phyloP scores from a whole-genome alignment of 2,113 vertebrate genomes.

The Nesospiza acunhae region DNA sequence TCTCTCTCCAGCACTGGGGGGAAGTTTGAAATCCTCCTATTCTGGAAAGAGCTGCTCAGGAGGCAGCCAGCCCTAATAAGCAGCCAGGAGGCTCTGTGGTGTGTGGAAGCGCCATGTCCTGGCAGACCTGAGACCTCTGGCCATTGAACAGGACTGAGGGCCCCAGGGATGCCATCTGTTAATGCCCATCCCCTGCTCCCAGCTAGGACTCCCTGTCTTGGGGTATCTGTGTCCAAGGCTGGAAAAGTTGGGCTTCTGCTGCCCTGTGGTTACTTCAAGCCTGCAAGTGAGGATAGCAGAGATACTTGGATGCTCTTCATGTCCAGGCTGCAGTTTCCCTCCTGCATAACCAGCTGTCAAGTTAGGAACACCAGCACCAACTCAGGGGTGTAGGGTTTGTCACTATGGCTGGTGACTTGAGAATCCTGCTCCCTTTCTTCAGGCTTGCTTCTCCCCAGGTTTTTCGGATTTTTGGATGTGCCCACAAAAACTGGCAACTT shows the following conservation, averaged over 20 bases:
- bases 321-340: background rate
- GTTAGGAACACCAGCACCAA: background rate
- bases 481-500: slow-evolving; percentile 5
- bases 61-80: background rate
- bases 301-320: background rate
- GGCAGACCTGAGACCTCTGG: background rate
- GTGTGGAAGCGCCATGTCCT: background rate
- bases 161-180: background rate
- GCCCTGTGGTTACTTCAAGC: background rate
- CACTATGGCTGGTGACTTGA: background rate
- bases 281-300: background rate
- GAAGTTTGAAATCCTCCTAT: background rate
- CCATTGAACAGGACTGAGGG: fast-evolving
- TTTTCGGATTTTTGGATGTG: slow-evolving; percentile 14
- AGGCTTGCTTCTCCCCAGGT: background rate
- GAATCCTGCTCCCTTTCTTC: background rate
- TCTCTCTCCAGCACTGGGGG: background rate
- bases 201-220: background rate
- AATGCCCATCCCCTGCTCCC: background rate
- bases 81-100: background rate
- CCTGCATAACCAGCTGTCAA: background rate
- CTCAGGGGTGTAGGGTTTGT: background rate
- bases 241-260: background rate
- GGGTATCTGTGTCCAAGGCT: background rate
- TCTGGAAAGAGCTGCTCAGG: background rate